These are phyloP conservation scores for Nebria salina DNA, from an alignment of 2,888 invertebrate genomes.

Conservation along the genomic window DNA sequence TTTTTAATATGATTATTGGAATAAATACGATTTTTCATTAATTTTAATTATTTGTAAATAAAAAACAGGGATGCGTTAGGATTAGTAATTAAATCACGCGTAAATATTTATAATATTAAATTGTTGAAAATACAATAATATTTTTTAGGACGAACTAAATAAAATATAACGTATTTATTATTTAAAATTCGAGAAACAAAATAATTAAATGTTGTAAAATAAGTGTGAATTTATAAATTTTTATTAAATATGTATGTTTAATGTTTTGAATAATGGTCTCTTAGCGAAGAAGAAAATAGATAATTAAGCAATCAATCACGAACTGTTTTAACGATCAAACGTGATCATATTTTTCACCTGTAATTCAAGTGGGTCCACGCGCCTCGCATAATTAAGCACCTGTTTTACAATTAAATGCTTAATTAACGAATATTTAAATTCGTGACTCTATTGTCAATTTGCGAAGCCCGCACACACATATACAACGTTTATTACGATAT, in stretches of 20 bases:
- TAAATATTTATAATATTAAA: no score
- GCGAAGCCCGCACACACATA: slow-evolving; percentile 33
- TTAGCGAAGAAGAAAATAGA: neutral
- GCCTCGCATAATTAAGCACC: slow-evolving; percentile 35
- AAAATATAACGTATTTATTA: no score
- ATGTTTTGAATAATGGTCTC: neutral
- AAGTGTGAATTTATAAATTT: no score
- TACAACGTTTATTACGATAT: slow-evolving; percentile 2
- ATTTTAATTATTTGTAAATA: no score
- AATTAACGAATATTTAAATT: slow-evolving; percentile 42
- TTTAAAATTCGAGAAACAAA: no score
- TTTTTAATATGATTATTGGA: no score
- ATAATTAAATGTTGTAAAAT: no score
- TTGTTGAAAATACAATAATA: no score
- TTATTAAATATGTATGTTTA: neutral
- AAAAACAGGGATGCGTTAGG: no score
- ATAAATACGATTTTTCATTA: no score
- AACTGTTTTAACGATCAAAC: slow-evolving; percentile 37
- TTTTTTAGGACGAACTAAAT: no score
- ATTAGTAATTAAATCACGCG: no score
- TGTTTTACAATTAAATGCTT: slow-evolving; percentile 37
- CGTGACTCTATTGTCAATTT: slow-evolving; percentile 28
- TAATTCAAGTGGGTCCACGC: slow-evolving; percentile 30
- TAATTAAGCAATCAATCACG: slow-evolving; percentile 36
- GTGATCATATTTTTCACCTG: slow-evolving; percentile 40